Percentiles rank a stretch among this genome's conserved stretches.
These are phyloP conservation scores for Apis florea DNA, from an alignment of 1,140 invertebrate genomes.

Conservation along the genomic window DNA sequence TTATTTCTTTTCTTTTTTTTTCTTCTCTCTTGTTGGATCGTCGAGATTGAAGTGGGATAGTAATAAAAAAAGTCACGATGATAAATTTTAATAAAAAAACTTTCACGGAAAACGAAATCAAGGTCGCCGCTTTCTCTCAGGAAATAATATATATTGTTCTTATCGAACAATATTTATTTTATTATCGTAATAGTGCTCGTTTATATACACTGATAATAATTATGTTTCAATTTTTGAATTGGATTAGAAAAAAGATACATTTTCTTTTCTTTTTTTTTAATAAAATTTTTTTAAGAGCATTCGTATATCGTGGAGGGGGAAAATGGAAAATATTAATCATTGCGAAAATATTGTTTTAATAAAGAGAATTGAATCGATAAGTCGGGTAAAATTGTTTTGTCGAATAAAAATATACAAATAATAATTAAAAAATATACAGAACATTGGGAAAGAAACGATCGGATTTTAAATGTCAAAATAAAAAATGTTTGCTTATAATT, in stretches of 20 bases:
- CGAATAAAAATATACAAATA: not conserved
- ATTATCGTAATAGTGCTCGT: too few relatives aligned
- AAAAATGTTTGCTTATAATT: not conserved
- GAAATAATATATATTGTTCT: not conserved
- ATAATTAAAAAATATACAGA: not conserved
- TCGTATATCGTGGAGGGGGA: too few relatives aligned
- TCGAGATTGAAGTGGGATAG: not conserved
- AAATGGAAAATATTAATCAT: too few relatives aligned
- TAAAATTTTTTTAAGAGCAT: too few relatives aligned
- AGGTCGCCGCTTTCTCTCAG: not conserved
- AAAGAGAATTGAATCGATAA: not conserved
- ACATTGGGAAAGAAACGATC: not conserved
- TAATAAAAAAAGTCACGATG: not conserved
- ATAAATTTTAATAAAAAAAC: slow-evolving; percentile 7
- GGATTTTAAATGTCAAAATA: not conserved
- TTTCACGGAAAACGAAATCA: slow-evolving; percentile 3
- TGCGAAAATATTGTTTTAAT: too few relatives aligned
- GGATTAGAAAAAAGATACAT: too few relatives aligned
- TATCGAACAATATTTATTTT: not conserved
- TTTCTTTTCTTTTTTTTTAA: too few relatives aligned
- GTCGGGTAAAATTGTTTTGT: not conserved
- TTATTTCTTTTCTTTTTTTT: not conserved
- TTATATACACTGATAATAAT: too few relatives aligned
- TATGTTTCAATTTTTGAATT: too few relatives aligned
- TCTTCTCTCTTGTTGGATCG: too few relatives aligned